Conservation (phyloP, 37 sponge, comb jelly and placozoan genomes). For the Theonella swinhoei region DNA sequence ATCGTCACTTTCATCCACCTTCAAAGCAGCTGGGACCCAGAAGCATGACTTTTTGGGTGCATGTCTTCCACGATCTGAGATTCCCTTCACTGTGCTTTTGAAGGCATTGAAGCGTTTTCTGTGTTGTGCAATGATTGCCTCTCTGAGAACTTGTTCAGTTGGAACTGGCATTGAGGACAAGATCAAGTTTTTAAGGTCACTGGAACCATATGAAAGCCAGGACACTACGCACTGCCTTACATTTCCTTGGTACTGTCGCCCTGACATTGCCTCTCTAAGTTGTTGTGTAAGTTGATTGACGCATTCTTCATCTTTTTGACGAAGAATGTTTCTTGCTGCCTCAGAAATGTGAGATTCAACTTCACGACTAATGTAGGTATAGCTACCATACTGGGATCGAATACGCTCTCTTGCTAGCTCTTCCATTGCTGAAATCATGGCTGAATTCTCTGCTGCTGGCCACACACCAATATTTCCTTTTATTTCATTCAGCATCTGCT, state of each 20-base stretch:
- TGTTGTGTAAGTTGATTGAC: not conserved
- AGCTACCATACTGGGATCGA: not conserved
- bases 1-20: conserved; percentile 6
- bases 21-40: conserved; percentile 75
- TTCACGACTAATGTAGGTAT: not conserved
- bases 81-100: not conserved
- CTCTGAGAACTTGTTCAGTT: not conserved
- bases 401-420: not conserved
- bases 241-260: not conserved
- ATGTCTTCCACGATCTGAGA: not conserved
- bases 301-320: not conserved
- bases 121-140: not conserved
- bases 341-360: not conserved
- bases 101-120: conserved; percentile 9
- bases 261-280: not conserved
- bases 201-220: not conserved
- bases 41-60: conserved; percentile 4
- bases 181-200: not conserved
- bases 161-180: not conserved
- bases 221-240: not conserved
- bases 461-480: conserved; percentile 12
- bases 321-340: not conserved
- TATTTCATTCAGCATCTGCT: not conserved
- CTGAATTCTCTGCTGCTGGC: conserved; percentile 14
- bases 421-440: not conserved